phyloP scores from a whole-genome alignment of 2,113 vertebrate genomes.

The Colossoma macropomum region DNA sequence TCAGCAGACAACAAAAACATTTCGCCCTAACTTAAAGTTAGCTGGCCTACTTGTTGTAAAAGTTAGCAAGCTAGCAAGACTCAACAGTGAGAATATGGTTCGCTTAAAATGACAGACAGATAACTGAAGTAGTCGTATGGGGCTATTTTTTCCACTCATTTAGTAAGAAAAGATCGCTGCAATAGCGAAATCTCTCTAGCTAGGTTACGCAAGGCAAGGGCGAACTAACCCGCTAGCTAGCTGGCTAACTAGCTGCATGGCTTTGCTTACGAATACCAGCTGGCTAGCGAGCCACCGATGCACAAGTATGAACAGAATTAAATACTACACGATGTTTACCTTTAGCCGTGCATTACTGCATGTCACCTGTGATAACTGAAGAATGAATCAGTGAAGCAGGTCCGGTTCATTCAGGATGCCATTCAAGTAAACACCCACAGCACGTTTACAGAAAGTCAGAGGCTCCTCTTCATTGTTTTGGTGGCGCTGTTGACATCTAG shows the following conservation, averaged over 20 bases:
- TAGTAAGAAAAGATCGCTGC: not conserved
- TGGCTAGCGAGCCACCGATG: too few relatives aligned
- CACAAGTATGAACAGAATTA: too few relatives aligned
- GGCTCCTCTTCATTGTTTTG: not conserved
- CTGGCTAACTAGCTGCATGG: conserved; percentile 19
- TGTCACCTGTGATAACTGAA: not conserved
- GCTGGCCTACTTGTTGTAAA: not conserved
- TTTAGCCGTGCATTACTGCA: not conserved
- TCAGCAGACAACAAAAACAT: not conserved
- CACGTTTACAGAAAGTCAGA: not conserved
- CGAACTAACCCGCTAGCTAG: not conserved
- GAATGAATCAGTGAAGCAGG: not conserved
- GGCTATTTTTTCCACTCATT: too few relatives aligned
- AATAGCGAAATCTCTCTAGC: not conserved
- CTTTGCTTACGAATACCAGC: conserved; percentile 6
- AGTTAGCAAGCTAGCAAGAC: not conserved
- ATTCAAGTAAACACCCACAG: not conserved
- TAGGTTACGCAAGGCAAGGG: not conserved
- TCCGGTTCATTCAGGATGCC: not conserved
- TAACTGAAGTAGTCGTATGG: not conserved
- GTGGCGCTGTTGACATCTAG: conserved; percentile 21
- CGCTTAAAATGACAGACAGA: not conserved
- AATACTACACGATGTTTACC: not conserved
- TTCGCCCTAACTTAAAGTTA: not conserved
- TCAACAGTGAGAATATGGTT: not conserved